A percentile compares a stretch with the other conserved stretches of the same genome.
Evolutionary conservation across 2,888 invertebrate genomes (phyloP).

Genomic region (Aquatica leii): DNA sequence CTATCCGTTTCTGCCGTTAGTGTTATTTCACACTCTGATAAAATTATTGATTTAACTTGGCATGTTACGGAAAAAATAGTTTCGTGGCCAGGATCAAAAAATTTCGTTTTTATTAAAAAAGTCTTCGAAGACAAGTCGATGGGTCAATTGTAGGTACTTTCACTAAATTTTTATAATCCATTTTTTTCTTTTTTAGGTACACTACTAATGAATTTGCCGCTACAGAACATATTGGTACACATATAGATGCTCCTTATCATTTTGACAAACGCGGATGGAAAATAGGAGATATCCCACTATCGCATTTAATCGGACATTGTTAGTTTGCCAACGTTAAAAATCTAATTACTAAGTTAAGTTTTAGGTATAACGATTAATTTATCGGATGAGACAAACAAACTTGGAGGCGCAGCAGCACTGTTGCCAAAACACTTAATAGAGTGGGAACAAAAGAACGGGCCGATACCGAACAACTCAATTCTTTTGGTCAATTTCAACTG

Average conservation of each 20-base stretch:
- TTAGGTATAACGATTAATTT: not conserved
- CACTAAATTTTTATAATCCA: not conserved
- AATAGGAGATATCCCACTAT: not conserved
- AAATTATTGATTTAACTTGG: slow-evolving; percentile 1
- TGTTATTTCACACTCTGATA: not conserved
- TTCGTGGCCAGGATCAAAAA: not conserved
- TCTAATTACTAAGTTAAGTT: too few species aligned
- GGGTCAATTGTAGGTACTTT: not conserved
- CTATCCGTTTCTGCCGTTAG: too few species aligned
- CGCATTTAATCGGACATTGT: not conserved
- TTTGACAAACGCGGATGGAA: not conserved
- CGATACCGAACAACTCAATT: not conserved
- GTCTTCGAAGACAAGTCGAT: not conserved
- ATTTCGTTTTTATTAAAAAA: slow-evolving; percentile 3
- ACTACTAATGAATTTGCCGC: not conserved
- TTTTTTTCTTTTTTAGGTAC: not conserved
- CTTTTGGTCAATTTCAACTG: not conserved
- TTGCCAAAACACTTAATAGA: not conserved
- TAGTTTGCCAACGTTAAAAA: not conserved
- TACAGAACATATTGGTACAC: slow-evolving; percentile 1
- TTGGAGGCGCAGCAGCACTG: not conserved
- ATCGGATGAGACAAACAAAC: not conserved
- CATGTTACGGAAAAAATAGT: not conserved
- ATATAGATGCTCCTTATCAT: slow-evolving; percentile 6
- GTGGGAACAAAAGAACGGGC: not conserved